Conservation (phyloP, 30 jellyfish, hydroid and myxozoan genomes). For the Aurelia sp. region DNA sequence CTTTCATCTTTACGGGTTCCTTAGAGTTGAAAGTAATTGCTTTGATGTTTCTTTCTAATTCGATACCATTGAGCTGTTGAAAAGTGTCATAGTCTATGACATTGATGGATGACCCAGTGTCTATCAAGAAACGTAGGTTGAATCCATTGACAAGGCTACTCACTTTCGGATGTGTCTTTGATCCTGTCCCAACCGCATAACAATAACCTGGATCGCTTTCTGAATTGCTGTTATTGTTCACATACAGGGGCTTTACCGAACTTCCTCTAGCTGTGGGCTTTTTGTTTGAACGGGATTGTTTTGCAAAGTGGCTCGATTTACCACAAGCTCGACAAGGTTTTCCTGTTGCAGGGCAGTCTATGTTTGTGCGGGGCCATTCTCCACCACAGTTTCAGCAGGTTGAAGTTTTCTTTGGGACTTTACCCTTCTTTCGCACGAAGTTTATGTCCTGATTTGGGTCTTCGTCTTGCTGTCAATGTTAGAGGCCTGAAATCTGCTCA, state of each 20-base stretch:
- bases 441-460: no score
- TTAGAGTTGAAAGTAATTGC: conserved; percentile 23
- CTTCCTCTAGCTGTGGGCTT: not conserved
- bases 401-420: no score
- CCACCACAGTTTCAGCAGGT: conserved; percentile 30
- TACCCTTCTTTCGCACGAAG: no score
- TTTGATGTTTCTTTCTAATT: conserved; percentile 12
- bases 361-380: conserved; percentile 9
- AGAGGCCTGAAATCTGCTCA: no score
- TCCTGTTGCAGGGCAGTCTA: conserved; percentile 35
- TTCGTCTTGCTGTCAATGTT: no score
- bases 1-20: conserved; percentile 32
- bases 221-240: conserved; percentile 9
- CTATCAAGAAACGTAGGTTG: conserved; percentile 21
- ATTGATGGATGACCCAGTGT: conserved; percentile 63
- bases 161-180: conserved; percentile 19
- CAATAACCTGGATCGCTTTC: conserved; percentile 38
- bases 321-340: conserved; percentile 14
- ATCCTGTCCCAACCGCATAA: conserved; percentile 19
- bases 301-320: conserved; percentile 32
- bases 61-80: conserved; percentile 24
- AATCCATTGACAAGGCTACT: conserved; percentile 26
- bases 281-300: conserved; percentile 11
- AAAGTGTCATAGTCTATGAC: conserved; percentile 13
- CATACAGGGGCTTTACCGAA: not conserved